Evolutionary conservation across 35 echinoderm and acorn worm species (phyloP).

Genomic region (Hemicentrotus pulcherrimus): DNA sequence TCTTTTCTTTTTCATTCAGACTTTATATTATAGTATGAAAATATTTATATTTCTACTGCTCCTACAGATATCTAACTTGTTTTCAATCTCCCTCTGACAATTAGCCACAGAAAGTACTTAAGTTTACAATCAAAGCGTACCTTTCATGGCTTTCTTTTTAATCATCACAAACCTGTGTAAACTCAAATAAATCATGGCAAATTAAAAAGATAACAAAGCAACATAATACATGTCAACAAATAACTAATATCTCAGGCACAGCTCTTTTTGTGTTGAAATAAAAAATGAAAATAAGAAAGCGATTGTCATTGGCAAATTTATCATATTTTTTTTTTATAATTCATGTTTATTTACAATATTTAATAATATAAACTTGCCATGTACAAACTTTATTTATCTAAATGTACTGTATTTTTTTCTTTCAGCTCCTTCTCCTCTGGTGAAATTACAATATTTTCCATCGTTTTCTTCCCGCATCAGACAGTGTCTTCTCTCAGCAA

Average conservation of each 20-base stretch:
- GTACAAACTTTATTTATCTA: slow-evolving; percentile 35
- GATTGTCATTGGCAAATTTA: neutral
- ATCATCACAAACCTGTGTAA: neutral
- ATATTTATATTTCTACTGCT: neutral
- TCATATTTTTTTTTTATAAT: slow-evolving; percentile 34
- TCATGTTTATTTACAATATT: slow-evolving; percentile 39
- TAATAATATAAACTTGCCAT: slow-evolving; percentile 47
- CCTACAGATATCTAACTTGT: neutral
- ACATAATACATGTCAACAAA: neutral
- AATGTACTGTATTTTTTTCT: slow-evolving; percentile 15
- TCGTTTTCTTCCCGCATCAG: neutral
- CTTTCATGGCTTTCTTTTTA: neutral
- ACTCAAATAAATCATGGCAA: neutral
- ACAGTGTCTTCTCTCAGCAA: slow-evolving; percentile 10
- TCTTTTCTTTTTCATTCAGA: too few species aligned
- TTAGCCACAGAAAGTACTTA: neutral
- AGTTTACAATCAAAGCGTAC: neutral
- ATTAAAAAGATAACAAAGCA: neutral
- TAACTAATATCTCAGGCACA: neutral
- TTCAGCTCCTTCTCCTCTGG: neutral
- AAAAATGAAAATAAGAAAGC: neutral
- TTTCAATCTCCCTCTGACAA: neutral
- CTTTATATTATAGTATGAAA: neutral
- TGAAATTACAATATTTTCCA: neutral
- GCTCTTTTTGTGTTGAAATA: neutral